Conservation (phyloP, 2,113 vertebrate species). For the Prunella fulvescens region DNA sequence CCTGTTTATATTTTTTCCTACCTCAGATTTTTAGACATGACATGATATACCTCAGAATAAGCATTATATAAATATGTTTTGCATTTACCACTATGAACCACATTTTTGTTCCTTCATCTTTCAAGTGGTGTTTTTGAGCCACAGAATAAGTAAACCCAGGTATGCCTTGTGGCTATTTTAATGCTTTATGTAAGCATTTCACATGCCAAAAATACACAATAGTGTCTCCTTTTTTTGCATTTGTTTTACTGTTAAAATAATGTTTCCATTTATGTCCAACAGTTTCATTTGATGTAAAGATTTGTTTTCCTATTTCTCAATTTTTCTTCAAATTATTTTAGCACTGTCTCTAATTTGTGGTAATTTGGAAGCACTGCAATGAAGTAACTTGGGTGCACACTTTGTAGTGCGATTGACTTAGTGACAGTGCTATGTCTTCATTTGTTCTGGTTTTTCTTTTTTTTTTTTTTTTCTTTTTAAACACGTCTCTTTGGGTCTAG, state of each 20-base stretch:
- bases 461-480: background rate
- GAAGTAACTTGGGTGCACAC: background rate
- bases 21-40: background rate
- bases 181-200: background rate
- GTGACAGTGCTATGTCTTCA: slow-evolving; percentile 24
- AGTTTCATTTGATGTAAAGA: background rate
- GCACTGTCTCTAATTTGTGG: background rate
- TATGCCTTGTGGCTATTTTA: background rate
- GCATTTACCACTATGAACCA: background rate
- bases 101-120: background rate
- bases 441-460: background rate
- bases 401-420: background rate
- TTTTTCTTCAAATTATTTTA: background rate
- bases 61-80: background rate
- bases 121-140: background rate
- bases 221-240: background rate
- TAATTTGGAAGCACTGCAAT: background rate
- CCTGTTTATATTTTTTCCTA: background rate
- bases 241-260: background rate
- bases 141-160: background rate
- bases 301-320: background rate
- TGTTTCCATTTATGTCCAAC: background rate
- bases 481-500: background rate
- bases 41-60: background rate
- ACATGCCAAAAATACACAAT: background rate